These are phyloP conservation scores for Orchestia grillus DNA, from an alignment of 1,140 invertebrate species.

Conservation along the genomic window DNA sequence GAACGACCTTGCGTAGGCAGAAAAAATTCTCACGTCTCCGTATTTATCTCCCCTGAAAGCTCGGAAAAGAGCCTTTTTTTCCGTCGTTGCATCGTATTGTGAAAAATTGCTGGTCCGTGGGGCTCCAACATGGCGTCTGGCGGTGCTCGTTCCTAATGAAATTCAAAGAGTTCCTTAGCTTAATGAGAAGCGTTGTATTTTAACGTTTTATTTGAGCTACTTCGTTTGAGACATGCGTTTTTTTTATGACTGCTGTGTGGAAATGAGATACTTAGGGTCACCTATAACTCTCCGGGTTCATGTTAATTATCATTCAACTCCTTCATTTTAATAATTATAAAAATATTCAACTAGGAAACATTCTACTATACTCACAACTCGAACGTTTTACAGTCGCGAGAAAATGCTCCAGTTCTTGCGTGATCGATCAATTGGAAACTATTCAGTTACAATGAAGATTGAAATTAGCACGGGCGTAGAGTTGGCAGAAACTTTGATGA, in stretches of 20 bases:
- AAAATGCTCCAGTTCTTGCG: background rate
- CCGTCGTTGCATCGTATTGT: too few species aligned
- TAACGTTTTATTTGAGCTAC: background rate
- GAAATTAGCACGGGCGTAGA: background rate
- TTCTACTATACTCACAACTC: background rate
- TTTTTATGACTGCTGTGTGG: background rate
- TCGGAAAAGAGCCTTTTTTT: too few species aligned
- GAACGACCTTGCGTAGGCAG: too few species aligned
- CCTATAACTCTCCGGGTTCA: background rate
- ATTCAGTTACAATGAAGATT: background rate
- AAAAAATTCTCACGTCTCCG: too few species aligned
- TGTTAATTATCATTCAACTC: background rate
- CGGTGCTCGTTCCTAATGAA: background rate
- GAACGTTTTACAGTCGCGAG: background rate
- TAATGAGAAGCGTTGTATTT: background rate
- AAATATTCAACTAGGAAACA: background rate
- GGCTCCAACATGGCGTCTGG: background rate
- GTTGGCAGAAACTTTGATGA: background rate
- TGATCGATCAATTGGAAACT: background rate
- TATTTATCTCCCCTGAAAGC: too few species aligned
- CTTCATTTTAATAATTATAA: background rate
- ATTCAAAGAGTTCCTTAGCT: background rate
- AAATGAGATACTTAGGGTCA: too few species aligned
- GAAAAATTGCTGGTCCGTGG: background rate
- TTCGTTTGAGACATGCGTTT: background rate